Evolutionary conservation across 1,140 invertebrate genomes (phyloP).

Genomic region (Argopecten irradians): DNA sequence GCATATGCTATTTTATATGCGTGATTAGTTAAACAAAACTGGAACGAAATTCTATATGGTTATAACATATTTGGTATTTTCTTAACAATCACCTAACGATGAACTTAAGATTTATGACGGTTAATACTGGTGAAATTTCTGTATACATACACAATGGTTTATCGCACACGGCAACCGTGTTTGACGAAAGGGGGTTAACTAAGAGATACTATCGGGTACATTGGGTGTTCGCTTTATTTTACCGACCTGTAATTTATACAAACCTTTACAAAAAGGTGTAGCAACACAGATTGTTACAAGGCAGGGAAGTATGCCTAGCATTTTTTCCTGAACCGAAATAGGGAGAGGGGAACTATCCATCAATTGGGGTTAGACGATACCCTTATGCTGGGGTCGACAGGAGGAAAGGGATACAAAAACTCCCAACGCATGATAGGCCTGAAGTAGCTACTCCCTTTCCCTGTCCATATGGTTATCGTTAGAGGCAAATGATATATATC

Average conservation of each 20-base stretch:
- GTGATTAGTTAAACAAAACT: conserved; percentile 4
- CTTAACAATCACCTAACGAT: neutral
- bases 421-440: neutral
- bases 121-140: neutral
- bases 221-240: neutral
- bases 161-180: neutral
- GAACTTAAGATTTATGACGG: conserved; percentile 2
- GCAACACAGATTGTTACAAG: conserved; percentile 9
- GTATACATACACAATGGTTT: neutral
- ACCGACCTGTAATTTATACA: conserved; percentile 17
- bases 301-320: neutral
- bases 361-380: conserved; percentile 5
- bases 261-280: conserved; percentile 9
- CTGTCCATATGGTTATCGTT: conserved; percentile 16
- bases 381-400: conserved; percentile 8
- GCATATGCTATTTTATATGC: conserved; percentile 9
- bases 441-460: neutral
- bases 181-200: neutral
- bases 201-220: neutral
- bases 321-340: neutral
- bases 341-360: neutral
- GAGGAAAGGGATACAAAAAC: neutral
- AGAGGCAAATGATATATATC: neutral
- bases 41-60: neutral
- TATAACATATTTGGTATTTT: conserved; percentile 12